Percentiles rank a stretch among this genome's conserved stretches.
Evolutionary conservation across 1,140 invertebrate species (phyloP).

Genomic region (Philopotamus ludificatus): DNA sequence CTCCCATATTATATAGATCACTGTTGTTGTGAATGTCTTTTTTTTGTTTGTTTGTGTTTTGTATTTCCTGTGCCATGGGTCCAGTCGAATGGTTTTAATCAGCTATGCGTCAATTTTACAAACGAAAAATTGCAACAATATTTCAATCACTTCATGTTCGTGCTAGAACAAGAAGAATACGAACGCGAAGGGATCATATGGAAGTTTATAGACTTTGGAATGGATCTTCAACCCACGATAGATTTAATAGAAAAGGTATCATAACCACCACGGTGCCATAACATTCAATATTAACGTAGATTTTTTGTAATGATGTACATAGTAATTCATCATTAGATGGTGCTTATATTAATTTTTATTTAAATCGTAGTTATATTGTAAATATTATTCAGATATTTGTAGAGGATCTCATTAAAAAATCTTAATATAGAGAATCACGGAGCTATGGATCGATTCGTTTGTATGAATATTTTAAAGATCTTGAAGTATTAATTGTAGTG

Average conservation of each 20-base stretch:
- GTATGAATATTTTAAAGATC: too few relatives aligned
- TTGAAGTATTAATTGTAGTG: too few relatives aligned
- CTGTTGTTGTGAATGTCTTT: slow-evolving; percentile 18
- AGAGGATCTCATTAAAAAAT: too few relatives aligned
- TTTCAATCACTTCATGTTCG: slow-evolving; percentile 97
- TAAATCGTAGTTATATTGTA: too few relatives aligned
- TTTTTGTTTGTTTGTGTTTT: slow-evolving; percentile 43
- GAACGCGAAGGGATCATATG: slow-evolving; percentile 86
- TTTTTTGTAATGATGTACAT: too few relatives aligned
- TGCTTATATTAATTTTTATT: too few relatives aligned
- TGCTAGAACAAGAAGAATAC: slow-evolving; percentile 95
- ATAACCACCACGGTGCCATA: background rate
- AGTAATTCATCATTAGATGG: too few relatives aligned
- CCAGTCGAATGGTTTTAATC: slow-evolving; percentile 92
- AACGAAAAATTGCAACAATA: slow-evolving; percentile 96
- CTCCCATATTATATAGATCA: background rate
- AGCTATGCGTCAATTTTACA: slow-evolving; percentile 96
- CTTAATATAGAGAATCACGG: too few relatives aligned
- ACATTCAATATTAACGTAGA: too few relatives aligned
- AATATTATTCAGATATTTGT: too few relatives aligned
- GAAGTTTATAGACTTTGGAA: slow-evolving; percentile 93
- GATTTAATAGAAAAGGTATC: slow-evolving; percentile 91
- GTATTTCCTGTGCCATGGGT: slow-evolving; percentile 45
- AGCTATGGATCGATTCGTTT: too few relatives aligned
- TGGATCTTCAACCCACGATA: slow-evolving; percentile 91